phyloP scores from a whole-genome alignment of 2,888 invertebrate species.

The Emmelina monodactyla region DNA sequence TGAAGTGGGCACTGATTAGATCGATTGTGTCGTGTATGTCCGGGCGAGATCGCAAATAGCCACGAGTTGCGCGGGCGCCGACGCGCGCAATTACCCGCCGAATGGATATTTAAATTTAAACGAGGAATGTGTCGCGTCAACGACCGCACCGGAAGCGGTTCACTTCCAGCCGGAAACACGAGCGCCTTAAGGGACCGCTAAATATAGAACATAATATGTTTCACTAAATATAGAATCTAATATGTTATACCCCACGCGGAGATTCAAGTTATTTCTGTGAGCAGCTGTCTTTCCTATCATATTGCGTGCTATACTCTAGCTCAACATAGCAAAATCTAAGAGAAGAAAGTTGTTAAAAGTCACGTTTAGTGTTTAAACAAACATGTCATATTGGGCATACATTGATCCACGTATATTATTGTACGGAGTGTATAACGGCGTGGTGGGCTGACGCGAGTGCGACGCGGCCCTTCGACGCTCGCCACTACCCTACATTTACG shows the following conservation, averaged over 20 bases:
- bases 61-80: background rate
- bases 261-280: background rate
- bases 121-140: conserved; percentile 62
- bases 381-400: background rate
- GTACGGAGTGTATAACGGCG: background rate
- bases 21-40: background rate
- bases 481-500: background rate
- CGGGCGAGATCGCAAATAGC: background rate
- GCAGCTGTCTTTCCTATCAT: background rate
- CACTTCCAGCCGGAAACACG: conserved; percentile 64
- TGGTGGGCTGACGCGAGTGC: background rate
- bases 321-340: no score
- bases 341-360: no score
- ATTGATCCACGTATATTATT: background rate
- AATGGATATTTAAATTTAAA: background rate
- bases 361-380: background rate
- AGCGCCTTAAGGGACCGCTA: conserved; percentile 59
- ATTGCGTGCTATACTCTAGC: no score
- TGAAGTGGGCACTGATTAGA: background rate
- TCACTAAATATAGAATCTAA: background rate
- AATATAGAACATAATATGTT: conserved; percentile 38
- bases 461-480: background rate
- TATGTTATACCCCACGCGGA: conserved; percentile 8
- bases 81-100: conserved; percentile 1
- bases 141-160: conserved; percentile 64